Percentiles rank a stretch among this genome's conserved stretches.
phyloP scores from a whole-genome alignment of 2,888 invertebrate species.

The Brenthis daphne region DNA sequence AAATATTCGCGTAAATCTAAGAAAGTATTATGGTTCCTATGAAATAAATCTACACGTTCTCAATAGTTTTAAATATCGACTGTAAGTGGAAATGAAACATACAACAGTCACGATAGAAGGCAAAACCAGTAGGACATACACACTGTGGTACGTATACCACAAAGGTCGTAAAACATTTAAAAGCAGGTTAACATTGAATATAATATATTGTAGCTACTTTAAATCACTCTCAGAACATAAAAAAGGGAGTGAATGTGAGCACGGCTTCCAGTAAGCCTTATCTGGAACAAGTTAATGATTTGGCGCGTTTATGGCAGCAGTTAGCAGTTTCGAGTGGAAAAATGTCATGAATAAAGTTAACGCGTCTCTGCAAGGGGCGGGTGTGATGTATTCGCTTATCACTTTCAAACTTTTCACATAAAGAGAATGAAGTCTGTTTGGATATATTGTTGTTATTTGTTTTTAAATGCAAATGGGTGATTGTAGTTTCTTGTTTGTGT shows the following conservation, averaged over 20 bases:
- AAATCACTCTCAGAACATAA: slow-evolving; percentile 15
- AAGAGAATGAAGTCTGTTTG: slow-evolving; percentile 3
- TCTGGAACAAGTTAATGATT: slow-evolving; percentile 33
- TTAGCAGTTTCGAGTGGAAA: slow-evolving; percentile 30
- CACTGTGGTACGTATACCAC: no score
- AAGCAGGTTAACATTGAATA: neutral
- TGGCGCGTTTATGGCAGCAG: slow-evolving; percentile 29
- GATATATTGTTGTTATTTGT: slow-evolving; percentile 2
- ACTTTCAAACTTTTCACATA: slow-evolving; percentile 5
- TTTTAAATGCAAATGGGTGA: neutral
- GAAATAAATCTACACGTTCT: no score
- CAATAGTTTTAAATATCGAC: no score
- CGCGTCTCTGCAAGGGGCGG: slow-evolving; percentile 6
- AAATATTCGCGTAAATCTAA: no score
- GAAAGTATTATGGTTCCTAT: no score
- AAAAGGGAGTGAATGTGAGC: slow-evolving; percentile 21
- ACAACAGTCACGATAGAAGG: no score
- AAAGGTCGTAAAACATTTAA: no score
- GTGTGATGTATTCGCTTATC: slow-evolving; percentile 8
- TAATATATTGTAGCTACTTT: neutral
- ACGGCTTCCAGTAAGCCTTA: slow-evolving; percentile 28
- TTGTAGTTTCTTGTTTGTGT: no score
- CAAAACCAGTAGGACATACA: no score
- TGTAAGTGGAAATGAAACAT: no score
- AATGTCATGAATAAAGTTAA: slow-evolving; percentile 31